Conservation (phyloP, 2,888 invertebrate species). For the Microplitis manilae region DNA sequence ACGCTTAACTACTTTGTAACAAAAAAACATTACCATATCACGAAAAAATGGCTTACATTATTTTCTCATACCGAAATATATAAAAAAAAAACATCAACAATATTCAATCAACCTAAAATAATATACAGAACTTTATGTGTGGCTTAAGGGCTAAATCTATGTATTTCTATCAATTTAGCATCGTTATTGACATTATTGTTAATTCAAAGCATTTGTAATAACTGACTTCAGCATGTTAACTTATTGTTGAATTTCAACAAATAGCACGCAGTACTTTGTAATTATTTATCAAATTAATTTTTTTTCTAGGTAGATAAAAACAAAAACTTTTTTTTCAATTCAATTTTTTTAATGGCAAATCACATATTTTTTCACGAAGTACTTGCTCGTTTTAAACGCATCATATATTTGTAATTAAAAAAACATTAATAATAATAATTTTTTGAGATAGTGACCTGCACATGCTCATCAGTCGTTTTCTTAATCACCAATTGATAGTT, state of each 20-base stretch:
- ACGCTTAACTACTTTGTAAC: too few species aligned
- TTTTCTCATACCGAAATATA: too few species aligned
- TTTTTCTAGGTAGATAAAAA: not conserved
- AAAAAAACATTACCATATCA: too few species aligned
- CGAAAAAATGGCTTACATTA: too few species aligned
- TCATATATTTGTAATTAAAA: conserved; percentile 3
- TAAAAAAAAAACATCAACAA: too few species aligned
- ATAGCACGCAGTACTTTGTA: not conserved
- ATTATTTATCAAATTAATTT: not conserved
- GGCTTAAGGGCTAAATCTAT: not conserved
- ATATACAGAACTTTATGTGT: too few species aligned
- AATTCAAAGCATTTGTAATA: not conserved
- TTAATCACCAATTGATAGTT: conserved; percentile 16
- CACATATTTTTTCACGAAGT: conserved; percentile 19
- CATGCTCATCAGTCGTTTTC: conserved; percentile 52
- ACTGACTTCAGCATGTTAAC: not conserved
- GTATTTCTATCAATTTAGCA: not conserved
- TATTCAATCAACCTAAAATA: too few species aligned
- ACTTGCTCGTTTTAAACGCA: conserved; percentile 36
- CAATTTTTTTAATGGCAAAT: not conserved
- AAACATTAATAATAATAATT: not conserved
- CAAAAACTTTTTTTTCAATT: not conserved
- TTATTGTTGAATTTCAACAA: not conserved
- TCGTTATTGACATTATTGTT: not conserved
- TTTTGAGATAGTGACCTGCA: conserved; percentile 61